Conservation (phyloP, 2,113 vertebrate genomes). For the Pteropus alecto region DNA sequence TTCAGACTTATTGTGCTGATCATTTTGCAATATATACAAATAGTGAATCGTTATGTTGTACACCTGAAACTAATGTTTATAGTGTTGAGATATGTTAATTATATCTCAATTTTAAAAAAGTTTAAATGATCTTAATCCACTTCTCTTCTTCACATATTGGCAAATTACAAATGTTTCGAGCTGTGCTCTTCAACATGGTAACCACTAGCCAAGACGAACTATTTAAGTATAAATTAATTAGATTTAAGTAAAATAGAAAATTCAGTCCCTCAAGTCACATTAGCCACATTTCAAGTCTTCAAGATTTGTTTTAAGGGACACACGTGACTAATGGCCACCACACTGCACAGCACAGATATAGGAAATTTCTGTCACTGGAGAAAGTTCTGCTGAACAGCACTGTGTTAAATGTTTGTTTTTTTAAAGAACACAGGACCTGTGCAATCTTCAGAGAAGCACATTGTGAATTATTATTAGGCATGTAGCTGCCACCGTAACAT, state of each 20-base stretch:
- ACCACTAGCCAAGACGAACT: background rate
- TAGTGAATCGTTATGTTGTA: background rate
- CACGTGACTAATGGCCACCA: background rate
- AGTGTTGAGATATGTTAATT: background rate
- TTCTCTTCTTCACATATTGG: background rate
- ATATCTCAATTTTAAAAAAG: background rate
- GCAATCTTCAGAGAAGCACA: background rate
- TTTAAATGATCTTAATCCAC: conserved; percentile 33
- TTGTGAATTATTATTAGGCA: background rate
- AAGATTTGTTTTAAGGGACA: background rate
- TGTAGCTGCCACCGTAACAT: background rate
- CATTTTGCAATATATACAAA: background rate
- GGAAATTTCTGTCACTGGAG: background rate
- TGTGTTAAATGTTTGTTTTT: conserved; percentile 1
- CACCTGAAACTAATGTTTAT: background rate
- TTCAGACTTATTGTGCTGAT: background rate
- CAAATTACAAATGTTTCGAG: background rate
- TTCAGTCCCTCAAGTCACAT: conserved; percentile 28
- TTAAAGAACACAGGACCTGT: background rate
- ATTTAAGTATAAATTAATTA: background rate
- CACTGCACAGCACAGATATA: background rate
- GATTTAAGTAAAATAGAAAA: conserved; percentile 36
- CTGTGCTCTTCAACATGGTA: background rate
- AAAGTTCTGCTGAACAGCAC: conserved; percentile 24
- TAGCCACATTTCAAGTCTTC: conserved; percentile 36